Evolutionary conservation across 2,113 vertebrate genomes (phyloP).

Genomic region (Arvicanthis niloticus): DNA sequence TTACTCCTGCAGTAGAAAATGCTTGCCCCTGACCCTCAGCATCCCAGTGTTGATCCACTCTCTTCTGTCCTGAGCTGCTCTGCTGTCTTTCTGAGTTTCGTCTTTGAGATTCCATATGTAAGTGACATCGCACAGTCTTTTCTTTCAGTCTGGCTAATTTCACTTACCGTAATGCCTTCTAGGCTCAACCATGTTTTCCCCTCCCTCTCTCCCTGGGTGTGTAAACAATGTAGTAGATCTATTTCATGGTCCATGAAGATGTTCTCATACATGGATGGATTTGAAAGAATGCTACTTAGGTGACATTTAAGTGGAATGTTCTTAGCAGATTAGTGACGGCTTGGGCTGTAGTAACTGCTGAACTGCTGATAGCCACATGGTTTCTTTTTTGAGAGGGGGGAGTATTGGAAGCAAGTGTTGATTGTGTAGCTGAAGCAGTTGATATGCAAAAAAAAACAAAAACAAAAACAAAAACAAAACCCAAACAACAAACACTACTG

Average conservation of each 20-base stretch:
- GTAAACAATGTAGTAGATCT: neutral
- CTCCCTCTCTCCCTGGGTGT: neutral
- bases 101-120: neutral
- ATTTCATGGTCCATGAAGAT: neutral
- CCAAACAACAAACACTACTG: neutral
- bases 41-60: neutral
- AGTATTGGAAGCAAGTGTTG: neutral
- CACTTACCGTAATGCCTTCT: neutral
- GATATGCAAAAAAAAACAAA: neutral
- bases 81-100: neutral
- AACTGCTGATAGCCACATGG: neutral
- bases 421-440: neutral
- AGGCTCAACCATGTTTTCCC: neutral
- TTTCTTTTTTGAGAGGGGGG: conserved; percentile 45
- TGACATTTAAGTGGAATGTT: neutral
- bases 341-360: neutral
- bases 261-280: neutral
- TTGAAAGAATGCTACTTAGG: neutral
- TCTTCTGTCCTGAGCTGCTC: neutral
- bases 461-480: neutral
- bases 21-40: neutral
- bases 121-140: neutral
- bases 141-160: neutral
- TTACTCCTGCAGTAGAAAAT: neutral
- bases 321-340: neutral